These are phyloP conservation scores for Neria commutata DNA, from an alignment of 2,888 invertebrate species.

Conservation along the genomic window DNA sequence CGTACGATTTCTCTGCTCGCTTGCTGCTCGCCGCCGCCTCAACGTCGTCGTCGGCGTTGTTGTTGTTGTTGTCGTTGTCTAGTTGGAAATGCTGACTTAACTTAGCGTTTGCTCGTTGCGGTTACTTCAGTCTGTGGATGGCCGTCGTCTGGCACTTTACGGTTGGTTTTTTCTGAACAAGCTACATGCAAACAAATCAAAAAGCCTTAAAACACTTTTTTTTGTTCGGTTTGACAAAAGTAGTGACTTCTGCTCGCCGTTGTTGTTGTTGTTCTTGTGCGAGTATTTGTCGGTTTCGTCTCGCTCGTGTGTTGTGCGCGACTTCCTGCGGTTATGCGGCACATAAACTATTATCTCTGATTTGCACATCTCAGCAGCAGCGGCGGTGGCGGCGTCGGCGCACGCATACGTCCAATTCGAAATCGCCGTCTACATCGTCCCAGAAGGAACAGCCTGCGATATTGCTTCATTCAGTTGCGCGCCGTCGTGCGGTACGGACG, in stretches of 20 bases:
- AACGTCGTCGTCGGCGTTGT: too few relatives aligned
- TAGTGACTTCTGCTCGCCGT: too few relatives aligned
- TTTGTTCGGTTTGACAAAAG: neutral
- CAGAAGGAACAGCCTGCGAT: too few relatives aligned
- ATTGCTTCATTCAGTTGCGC: constrained; percentile 61
- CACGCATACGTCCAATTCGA: too few relatives aligned
- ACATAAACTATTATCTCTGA: neutral
- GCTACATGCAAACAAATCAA: too few relatives aligned
- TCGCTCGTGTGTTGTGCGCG: neutral
- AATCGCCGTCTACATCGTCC: too few relatives aligned
- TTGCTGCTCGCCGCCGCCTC: constrained; percentile 27
- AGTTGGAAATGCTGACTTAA: neutral
- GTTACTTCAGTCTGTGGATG: neutral
- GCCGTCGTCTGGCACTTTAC: neutral
- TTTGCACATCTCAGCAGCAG: neutral
- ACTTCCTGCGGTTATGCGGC: neutral
- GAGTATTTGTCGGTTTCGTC: too few relatives aligned
- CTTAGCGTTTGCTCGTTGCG: neutral
- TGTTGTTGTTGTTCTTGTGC: neutral
- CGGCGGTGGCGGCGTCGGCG: too few relatives aligned
- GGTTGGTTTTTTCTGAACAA: too few relatives aligned
- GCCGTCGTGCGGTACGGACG: constrained; percentile 62
- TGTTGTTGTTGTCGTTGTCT: neutral
- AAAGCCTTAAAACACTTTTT: neutral
- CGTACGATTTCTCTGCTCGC: constrained; percentile 19